Percentiles rank a stretch among this genome's conserved stretches.
phyloP scores from a whole-genome alignment of 2,888 invertebrate genomes.

The Patella ulyssiponensis region DNA sequence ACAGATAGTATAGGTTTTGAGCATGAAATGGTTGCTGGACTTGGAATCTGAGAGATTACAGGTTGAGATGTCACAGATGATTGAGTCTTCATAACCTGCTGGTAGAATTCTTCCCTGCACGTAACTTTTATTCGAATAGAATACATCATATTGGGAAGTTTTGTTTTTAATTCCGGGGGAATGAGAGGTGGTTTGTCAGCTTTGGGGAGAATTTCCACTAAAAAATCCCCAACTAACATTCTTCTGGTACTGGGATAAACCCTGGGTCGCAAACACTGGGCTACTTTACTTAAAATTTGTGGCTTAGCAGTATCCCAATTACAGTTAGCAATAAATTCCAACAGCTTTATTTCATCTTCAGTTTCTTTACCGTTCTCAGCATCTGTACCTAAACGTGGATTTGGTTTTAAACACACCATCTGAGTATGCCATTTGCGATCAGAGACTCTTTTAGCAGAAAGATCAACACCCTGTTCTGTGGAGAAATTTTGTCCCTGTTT shows the following conservation, averaged over 20 bases:
- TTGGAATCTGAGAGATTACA: not conserved
- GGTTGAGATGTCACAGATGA: not conserved
- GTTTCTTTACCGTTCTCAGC: slow-evolving; percentile 30
- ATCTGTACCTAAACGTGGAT: slow-evolving; percentile 40
- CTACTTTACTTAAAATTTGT: slow-evolving; percentile 59
- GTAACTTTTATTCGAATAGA: slow-evolving; percentile 57
- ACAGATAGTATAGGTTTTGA: not conserved
- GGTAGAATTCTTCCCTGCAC: slow-evolving; percentile 4
- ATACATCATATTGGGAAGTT: slow-evolving; percentile 57
- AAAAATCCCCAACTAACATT: slow-evolving; percentile 48
- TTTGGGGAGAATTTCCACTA: slow-evolving; percentile 58
- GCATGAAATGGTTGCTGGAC: not conserved
- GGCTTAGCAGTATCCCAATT: slow-evolving; percentile 58
- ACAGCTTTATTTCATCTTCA: slow-evolving; percentile 51
- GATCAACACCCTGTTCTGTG: not conserved
- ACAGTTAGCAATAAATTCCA: slow-evolving; percentile 66
- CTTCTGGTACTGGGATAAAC: slow-evolving; percentile 44
- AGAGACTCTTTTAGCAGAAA: not conserved
- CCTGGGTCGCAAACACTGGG: slow-evolving; percentile 50
- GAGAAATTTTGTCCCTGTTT: too few species aligned
- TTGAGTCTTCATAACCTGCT: too few species aligned
- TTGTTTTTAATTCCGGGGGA: slow-evolving; percentile 54
- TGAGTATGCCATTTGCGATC: slow-evolving; percentile 53
- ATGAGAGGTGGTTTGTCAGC: slow-evolving; percentile 57
- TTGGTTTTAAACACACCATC: slow-evolving; percentile 62